phyloP scores from a whole-genome alignment of 2,113 vertebrate species.

The Serilophus lunatus region DNA sequence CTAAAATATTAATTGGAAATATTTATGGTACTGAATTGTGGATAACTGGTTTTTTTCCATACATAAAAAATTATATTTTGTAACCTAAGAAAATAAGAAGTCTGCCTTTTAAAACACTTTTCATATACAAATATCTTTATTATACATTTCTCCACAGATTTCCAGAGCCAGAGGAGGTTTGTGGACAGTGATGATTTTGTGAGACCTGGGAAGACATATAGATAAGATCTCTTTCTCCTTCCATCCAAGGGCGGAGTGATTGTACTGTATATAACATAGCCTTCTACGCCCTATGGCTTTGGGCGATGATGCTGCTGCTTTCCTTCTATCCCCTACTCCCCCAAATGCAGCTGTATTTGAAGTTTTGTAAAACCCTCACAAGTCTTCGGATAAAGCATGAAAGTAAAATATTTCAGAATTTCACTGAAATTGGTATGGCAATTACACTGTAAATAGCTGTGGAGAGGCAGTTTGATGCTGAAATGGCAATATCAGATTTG shows the following conservation, averaged over 20 bases:
- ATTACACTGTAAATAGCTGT: slow-evolving; percentile 42
- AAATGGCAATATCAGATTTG: slow-evolving; percentile 34
- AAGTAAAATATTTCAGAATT: slow-evolving; percentile 30
- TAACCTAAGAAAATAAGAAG: neutral
- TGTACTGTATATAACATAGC: neutral
- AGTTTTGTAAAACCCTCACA: neutral
- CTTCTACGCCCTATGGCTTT: neutral
- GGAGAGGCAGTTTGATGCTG: slow-evolving; percentile 25
- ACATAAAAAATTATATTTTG: neutral
- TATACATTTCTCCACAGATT: neutral
- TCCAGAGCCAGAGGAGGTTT: neutral
- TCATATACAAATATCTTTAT: neutral
- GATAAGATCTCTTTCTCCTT: neutral
- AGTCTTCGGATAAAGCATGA: slow-evolving; percentile 31
- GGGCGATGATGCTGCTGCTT: neutral
- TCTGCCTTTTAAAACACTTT: neutral
- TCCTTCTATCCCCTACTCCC: neutral
- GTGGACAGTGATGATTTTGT: neutral
- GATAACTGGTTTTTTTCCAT: slow-evolving; percentile 5
- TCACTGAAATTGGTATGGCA: slow-evolving; percentile 15
- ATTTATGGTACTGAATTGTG: slow-evolving; percentile 25
- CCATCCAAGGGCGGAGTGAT: neutral
- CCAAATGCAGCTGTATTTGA: neutral
- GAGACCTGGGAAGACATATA: neutral
- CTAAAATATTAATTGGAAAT: slow-evolving; percentile 58